Percentiles rank a stretch among this genome's conserved stretches.
Evolutionary conservation across 2,113 vertebrate species (phyloP).

Genomic region (Talpa occidentalis): DNA sequence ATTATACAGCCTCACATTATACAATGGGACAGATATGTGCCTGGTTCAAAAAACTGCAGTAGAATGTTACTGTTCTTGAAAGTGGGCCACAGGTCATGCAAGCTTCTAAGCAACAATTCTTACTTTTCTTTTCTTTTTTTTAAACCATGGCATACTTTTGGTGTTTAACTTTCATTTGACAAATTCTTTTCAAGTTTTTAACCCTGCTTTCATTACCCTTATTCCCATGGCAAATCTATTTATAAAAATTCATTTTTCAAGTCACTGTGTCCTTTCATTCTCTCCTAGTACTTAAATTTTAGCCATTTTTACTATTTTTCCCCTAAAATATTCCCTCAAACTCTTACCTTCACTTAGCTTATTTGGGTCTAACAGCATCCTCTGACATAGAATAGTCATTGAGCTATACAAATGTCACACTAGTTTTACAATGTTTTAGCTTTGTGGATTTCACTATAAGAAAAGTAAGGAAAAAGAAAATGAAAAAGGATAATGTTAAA

Average conservation of each 20-base stretch:
- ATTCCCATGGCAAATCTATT: conserved; percentile 29
- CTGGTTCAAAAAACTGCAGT: background rate
- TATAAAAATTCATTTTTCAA: conserved; percentile 60
- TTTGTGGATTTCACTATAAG: conserved; percentile 26
- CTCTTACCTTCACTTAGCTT: conserved; percentile 14
- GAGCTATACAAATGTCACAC: conserved; percentile 1
- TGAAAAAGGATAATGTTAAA: conserved; percentile 10
- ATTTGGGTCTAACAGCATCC: background rate
- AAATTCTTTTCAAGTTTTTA: conserved; percentile 62
- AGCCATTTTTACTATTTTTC: conserved; percentile 12
- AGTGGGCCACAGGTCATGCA: conserved; percentile 62
- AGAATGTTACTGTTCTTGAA: conserved; percentile 66
- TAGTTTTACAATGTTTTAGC: background rate
- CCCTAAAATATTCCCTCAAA: background rate
- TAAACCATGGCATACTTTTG: background rate
- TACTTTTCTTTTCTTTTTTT: background rate
- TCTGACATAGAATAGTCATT: background rate
- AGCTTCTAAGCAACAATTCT: conserved; percentile 57
- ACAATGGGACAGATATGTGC: background rate
- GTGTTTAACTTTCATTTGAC: conserved; percentile 34
- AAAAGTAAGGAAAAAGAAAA: conserved; percentile 5
- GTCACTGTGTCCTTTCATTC: background rate
- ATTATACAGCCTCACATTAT: conserved; percentile 2
- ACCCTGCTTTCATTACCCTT: conserved; percentile 33
- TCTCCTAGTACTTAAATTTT: conserved; percentile 38